Percentiles rank a stretch among this genome's conserved stretches.
phyloP scores from a whole-genome alignment of 2,888 invertebrate species.

The Zele albiditarsus region DNA sequence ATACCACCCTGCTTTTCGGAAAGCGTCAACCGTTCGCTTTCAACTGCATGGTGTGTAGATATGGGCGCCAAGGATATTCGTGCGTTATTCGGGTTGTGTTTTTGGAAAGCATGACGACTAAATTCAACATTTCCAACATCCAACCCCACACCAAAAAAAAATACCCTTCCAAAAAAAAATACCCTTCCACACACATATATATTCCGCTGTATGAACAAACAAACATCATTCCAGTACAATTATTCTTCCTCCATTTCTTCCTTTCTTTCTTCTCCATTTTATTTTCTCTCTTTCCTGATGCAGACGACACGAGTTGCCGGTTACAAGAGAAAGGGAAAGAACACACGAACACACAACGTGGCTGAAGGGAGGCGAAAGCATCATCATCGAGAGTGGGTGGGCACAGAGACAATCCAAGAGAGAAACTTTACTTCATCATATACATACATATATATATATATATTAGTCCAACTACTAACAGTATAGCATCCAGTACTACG shows the following conservation, averaged over 20 bases:
- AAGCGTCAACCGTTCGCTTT: constrained; percentile 8
- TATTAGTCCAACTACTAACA: not conserved
- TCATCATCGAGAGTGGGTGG: too few relatives aligned
- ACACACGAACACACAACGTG: not conserved
- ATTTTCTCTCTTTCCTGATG: too few relatives aligned
- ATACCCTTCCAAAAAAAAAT: not conserved
- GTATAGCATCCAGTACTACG: not conserved
- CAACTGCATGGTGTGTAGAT: not conserved
- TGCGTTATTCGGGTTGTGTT: constrained; percentile 6
- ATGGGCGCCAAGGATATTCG: constrained; percentile 15
- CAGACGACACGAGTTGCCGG: not conserved
- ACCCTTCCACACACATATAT: not conserved
- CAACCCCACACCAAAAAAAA: not conserved
- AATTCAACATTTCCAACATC: not conserved
- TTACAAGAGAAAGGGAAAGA: not conserved
- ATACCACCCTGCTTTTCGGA: constrained; percentile 16
- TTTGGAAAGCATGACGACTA: not conserved
- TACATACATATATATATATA: not conserved
- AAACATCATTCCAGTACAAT: too few relatives aligned
- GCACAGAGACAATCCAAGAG: too few relatives aligned
- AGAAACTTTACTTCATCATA: too few relatives aligned
- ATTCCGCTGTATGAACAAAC: too few relatives aligned
- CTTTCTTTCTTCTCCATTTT: too few relatives aligned
- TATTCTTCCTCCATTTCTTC: too few relatives aligned
- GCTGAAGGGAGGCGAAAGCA: too few relatives aligned